A percentile compares a stretch with the other conserved stretches of the same genome.
These are phyloP conservation scores for Hemiscyllium ocellatum DNA, from an alignment of 2,113 vertebrate genomes.

Conservation along the genomic window DNA sequence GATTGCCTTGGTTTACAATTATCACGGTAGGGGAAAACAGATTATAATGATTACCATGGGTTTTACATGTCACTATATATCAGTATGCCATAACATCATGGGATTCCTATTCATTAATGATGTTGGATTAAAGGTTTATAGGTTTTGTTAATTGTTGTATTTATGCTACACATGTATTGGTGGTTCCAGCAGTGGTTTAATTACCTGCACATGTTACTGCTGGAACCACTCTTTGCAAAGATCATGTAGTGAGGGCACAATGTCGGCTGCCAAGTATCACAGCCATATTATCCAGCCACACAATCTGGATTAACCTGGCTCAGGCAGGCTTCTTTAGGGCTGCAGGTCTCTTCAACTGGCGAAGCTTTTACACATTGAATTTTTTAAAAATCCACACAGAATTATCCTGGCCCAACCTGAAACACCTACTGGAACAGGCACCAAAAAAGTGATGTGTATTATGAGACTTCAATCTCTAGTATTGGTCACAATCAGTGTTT, in stretches of 20 bases:
- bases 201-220: constrained; percentile 30
- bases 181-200: constrained; percentile 30
- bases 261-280: constrained; percentile 6
- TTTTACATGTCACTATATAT: constrained; percentile 36
- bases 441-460: not conserved
- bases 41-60: constrained; percentile 37
- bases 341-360: not conserved
- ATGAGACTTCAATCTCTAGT: not conserved
- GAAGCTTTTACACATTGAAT: not conserved
- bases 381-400: not conserved
- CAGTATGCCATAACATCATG: constrained; percentile 32
- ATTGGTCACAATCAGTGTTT: not conserved
- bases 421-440: not conserved
- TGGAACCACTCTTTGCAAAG: not conserved
- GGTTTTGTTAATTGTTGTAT: constrained; percentile 37
- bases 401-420: not conserved
- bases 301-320: not conserved
- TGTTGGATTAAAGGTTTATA: constrained; percentile 33
- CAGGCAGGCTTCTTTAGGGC: not conserved
- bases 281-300: not conserved
- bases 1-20: constrained; percentile 31
- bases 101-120: constrained; percentile 37
- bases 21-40: constrained; percentile 36
- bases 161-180: constrained; percentile 35
- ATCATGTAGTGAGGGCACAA: constrained; percentile 4